phyloP scores from a whole-genome alignment of 2,888 invertebrate species.

The Tridacna gigas region DNA sequence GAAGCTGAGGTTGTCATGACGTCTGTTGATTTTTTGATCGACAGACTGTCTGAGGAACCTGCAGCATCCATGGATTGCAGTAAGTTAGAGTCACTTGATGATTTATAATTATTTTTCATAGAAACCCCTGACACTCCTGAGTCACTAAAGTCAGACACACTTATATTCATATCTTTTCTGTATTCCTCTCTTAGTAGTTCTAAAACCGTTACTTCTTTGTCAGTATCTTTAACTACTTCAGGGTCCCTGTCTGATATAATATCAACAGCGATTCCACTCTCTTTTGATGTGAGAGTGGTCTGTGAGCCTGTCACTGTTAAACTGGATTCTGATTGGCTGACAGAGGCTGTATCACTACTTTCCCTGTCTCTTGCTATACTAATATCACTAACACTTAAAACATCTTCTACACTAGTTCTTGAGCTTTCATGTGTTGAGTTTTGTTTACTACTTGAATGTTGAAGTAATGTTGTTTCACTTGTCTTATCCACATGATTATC shows the following conservation, averaged over 20 bases:
- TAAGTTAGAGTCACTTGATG: constrained; percentile 78
- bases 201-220: constrained; percentile 74
- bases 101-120: constrained; percentile 56
- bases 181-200: constrained; percentile 79
- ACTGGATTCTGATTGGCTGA: constrained; percentile 19
- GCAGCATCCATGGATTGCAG: constrained; percentile 61
- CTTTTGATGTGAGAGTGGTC: constrained; percentile 61
- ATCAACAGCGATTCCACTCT: constrained; percentile 49
- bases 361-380: constrained; percentile 24
- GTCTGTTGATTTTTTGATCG: constrained; percentile 44
- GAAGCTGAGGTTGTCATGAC: constrained; percentile 74
- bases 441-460: background rate
- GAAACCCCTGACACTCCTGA: constrained; percentile 55
- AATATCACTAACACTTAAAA: constrained; percentile 57
- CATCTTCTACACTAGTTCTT: constrained; percentile 31
- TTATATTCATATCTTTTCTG: constrained; percentile 44
- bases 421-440: constrained; percentile 6
- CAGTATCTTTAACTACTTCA: constrained; percentile 31
- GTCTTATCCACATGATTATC: background rate
- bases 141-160: constrained; percentile 58
- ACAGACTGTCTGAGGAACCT: constrained; percentile 9
- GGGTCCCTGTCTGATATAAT: constrained; percentile 47
- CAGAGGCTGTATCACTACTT: constrained; percentile 14
- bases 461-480: background rate
- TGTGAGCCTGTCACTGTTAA: constrained; percentile 35